These are phyloP conservation scores for Melanotaenia parkinsoni DNA, from an alignment of 2,797 vertebrate genomes.

Conservation along the genomic window DNA sequence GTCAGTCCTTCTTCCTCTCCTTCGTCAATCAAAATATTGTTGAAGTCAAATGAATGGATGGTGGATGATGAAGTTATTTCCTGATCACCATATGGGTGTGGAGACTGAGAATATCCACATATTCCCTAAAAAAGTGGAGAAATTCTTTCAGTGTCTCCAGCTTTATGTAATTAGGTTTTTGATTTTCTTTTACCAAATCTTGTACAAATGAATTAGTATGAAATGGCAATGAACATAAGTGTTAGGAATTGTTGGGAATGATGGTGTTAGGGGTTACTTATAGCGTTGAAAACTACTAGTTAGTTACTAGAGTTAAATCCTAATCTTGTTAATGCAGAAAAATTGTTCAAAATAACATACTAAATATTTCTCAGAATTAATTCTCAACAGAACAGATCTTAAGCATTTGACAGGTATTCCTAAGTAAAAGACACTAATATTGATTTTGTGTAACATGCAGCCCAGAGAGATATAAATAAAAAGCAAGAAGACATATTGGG, in stretches of 20 bases:
- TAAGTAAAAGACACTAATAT: constrained; percentile 17
- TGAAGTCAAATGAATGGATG: constrained; percentile 89
- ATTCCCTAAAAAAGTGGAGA: constrained; percentile 78
- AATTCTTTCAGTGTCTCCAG: constrained; percentile 76
- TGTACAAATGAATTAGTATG: constrained; percentile 60
- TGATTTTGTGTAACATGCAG: constrained; percentile 38
- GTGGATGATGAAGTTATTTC: constrained; percentile 89
- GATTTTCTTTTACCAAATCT: constrained; percentile 37
- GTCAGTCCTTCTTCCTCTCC: constrained; percentile 87
- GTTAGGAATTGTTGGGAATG: constrained; percentile 33
- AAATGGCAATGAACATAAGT: constrained; percentile 52
- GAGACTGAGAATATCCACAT: constrained; percentile 84
- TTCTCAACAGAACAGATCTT: constrained; percentile 10
- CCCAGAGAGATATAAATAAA: constrained; percentile 26
- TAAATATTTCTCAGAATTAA: constrained; percentile 16
- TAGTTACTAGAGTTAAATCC: constrained; percentile 9
- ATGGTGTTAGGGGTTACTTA: constrained; percentile 34
- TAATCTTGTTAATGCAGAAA: constrained; percentile 20
- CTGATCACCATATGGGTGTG: constrained; percentile 92
- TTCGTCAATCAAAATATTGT: constrained; percentile 86
- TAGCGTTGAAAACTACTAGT: not conserved
- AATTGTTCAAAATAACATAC: constrained; percentile 14
- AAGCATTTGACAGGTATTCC: constrained; percentile 23
- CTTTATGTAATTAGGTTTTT: constrained; percentile 37
- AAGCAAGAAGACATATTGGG: constrained; percentile 41